Conservation (phyloP, 1,140 invertebrate genomes). For the Lepidotrigona ventralis region DNA sequence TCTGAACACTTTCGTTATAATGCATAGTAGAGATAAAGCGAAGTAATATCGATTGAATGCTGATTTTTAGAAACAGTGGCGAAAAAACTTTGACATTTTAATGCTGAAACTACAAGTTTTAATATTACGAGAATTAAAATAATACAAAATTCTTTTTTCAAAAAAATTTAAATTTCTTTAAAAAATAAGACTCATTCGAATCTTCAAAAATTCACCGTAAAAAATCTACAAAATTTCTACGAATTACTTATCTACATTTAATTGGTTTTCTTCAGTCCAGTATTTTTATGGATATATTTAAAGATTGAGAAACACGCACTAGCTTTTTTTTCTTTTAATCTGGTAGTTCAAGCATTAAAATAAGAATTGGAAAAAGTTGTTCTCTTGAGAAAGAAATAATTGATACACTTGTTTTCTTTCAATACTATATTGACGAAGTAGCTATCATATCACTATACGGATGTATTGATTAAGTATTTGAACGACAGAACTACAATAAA, state of each 20-base stretch:
- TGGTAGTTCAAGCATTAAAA: too few relatives aligned
- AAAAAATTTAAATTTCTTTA: too few relatives aligned
- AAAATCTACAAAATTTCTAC: too few relatives aligned
- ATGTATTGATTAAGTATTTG: neutral
- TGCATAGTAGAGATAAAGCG: neutral
- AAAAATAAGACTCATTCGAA: too few relatives aligned
- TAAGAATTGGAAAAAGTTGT: neutral
- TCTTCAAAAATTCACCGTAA: too few relatives aligned
- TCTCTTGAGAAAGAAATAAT: neutral
- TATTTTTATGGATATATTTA: too few relatives aligned
- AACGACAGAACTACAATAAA: neutral
- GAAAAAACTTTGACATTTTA: neutral
- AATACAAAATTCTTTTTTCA: too few relatives aligned
- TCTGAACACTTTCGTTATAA: neutral
- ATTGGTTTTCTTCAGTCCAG: too few relatives aligned
- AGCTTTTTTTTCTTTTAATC: too few relatives aligned
- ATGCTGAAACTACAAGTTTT: neutral
- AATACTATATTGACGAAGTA: neutral
- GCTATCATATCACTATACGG: neutral
- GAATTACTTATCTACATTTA: too few relatives aligned
- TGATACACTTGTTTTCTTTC: neutral
- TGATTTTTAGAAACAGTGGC: neutral
- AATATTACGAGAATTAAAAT: neutral
- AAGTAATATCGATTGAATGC: neutral
- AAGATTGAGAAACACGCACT: too few relatives aligned